Evolutionary conservation across 2,888 invertebrate genomes (phyloP).

Genomic region (Drosophila kokeensis): DNA sequence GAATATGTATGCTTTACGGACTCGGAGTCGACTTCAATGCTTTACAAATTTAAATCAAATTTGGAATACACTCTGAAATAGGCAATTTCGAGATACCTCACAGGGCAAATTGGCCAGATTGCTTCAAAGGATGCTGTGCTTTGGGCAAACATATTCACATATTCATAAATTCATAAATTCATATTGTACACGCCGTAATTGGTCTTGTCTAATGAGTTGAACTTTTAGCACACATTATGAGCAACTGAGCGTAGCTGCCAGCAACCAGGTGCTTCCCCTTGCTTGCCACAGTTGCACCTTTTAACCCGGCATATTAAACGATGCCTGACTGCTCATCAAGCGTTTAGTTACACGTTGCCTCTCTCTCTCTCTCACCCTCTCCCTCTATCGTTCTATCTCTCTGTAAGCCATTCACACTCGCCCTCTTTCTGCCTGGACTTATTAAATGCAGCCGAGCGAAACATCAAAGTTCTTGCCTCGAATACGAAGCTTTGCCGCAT

Average conservation of each 20-base stretch:
- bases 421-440: constrained; percentile 32
- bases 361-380: neutral
- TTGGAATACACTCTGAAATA: neutral
- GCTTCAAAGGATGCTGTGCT: neutral
- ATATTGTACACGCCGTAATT: constrained; percentile 3
- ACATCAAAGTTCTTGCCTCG: constrained; percentile 61
- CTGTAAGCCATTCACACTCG: neutral
- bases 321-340: constrained; percentile 23
- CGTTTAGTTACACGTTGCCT: neutral
- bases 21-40: neutral
- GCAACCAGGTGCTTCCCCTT: neutral
- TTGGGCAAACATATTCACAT: neutral
- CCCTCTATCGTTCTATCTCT: neutral
- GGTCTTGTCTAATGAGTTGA: constrained; percentile 24
- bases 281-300: constrained; percentile 4
- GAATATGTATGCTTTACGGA: neutral
- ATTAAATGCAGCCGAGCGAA: constrained; percentile 73
- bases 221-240: constrained; percentile 14
- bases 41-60: neutral
- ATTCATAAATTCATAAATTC: neutral
- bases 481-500: constrained; percentile 33
- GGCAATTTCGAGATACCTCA: neutral
- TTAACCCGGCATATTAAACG: constrained; percentile 6
- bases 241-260: neutral
- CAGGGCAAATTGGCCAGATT: neutral